Percentiles rank a stretch among this genome's conserved stretches.
Evolutionary conservation across 2,888 invertebrate species (phyloP).

Genomic region (Nemoura dubitans): DNA sequence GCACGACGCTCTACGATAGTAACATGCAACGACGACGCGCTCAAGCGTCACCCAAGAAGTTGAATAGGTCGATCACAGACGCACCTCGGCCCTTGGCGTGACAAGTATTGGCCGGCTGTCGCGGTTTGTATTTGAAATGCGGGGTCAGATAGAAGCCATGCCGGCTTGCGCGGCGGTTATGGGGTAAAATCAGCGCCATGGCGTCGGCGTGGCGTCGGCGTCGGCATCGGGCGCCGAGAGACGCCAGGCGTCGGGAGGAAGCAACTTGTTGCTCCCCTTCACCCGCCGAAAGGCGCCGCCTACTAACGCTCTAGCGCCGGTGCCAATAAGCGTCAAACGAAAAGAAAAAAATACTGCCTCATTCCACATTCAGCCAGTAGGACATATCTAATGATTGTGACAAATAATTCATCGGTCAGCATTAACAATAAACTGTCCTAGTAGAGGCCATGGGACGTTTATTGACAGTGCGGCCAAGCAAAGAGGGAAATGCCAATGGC

Average conservation of each 20-base stretch:
- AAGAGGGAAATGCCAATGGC: neutral
- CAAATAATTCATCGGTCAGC: neutral
- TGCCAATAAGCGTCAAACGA: neutral
- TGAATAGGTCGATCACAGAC: no score
- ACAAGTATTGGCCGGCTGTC: no score
- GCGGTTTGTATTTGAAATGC: no score
- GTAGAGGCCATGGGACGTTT: neutral
- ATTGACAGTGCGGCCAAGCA: neutral
- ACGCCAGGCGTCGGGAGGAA: neutral
- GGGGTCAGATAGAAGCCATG: neutral
- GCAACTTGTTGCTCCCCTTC: conserved; percentile 7
- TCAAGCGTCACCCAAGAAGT: no score
- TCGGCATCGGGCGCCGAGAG: neutral
- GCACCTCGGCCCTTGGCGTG: no score
- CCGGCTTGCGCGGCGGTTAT: neutral
- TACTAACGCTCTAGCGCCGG: neutral
- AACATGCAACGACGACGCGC: no score
- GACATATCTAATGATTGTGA: neutral
- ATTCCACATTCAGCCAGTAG: neutral
- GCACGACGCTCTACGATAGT: no score
- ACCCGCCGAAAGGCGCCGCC: neutral
- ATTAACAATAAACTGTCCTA: neutral
- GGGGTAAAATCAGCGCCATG: conserved; percentile 5
- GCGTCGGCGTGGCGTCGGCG: neutral
- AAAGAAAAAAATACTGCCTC: neutral